Percentiles rank a stretch among this genome's conserved stretches.
Evolutionary conservation across 2,888 invertebrate species (phyloP).

Genomic region (Tenthredo notha): DNA sequence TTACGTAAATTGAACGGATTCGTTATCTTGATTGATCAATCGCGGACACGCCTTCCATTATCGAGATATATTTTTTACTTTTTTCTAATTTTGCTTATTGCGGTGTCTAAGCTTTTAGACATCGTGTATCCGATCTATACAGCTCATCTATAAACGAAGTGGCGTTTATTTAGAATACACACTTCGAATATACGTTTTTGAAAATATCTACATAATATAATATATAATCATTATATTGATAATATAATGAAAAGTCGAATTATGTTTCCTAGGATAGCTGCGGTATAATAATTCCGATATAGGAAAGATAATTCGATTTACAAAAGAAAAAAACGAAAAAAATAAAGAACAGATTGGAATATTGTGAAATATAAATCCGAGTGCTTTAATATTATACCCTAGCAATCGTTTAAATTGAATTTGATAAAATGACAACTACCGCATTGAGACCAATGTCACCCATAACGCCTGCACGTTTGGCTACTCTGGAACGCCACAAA

Average conservation of each 20-base stretch:
- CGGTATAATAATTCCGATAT: neutral
- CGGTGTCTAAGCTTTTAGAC: neutral
- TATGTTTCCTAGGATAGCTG: neutral
- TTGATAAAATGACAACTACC: constrained; percentile 63
- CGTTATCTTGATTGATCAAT: constrained; percentile 37
- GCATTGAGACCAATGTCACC: constrained; percentile 68
- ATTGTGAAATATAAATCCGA: neutral
- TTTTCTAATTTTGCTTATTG: constrained; percentile 15
- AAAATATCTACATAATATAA: too few relatives aligned
- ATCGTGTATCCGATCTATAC: neutral
- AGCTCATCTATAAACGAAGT: neutral
- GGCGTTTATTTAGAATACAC: neutral
- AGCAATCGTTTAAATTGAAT: neutral
- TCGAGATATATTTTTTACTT: too few relatives aligned
- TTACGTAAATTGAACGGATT: constrained; percentile 37
- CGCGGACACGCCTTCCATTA: constrained; percentile 45
- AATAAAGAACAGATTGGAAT: neutral
- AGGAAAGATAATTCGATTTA: neutral
- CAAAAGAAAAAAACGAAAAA: neutral
- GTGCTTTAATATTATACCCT: constrained; percentile 18
- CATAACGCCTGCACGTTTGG: constrained; percentile 67
- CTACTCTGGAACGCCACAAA: constrained; percentile 71
- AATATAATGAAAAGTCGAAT: neutral
- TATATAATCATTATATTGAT: too few relatives aligned
- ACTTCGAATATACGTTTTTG: neutral